Percentiles rank a stretch among this genome's conserved stretches.
Conservation (phyloP, 2,888 invertebrate genomes). For the Pardosa pseudoannulata region DNA sequence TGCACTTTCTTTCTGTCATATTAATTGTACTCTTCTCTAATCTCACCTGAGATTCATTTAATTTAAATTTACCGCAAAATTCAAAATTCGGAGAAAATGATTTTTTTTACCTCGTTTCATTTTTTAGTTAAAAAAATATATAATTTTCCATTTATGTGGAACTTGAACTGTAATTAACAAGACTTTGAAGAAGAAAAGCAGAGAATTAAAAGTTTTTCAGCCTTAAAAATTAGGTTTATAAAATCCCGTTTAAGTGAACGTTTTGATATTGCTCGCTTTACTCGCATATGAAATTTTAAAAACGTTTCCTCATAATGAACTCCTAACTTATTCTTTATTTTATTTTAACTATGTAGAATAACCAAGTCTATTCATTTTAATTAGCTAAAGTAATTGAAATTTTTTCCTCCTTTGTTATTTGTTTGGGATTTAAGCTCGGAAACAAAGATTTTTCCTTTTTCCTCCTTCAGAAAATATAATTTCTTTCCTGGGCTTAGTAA, state of each 20-base stretch:
- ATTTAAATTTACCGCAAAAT: constrained; percentile 7
- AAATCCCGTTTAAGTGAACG: constrained; percentile 17
- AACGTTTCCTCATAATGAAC: not conserved
- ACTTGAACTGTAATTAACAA: constrained; percentile 9
- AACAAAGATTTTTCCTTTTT: not conserved
- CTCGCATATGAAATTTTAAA: constrained; percentile 5
- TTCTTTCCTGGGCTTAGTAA: not conserved
- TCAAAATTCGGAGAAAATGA: not conserved
- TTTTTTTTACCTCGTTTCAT: not conserved
- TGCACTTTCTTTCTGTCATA: not conserved
- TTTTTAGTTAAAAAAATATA: constrained; percentile 1
- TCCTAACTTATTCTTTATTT: not conserved
- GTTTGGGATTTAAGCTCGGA: constrained; percentile 5
- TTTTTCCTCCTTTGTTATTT: not conserved
- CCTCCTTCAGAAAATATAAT: not conserved
- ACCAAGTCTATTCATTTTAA: constrained; percentile 3
- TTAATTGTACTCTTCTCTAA: not conserved
- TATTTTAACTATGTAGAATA: not conserved
- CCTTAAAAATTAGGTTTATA: constrained; percentile 7
- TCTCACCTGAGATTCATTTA: constrained; percentile 5
- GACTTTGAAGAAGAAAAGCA: not conserved
- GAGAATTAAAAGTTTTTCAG: not conserved
- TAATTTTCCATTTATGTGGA: constrained; percentile 12
- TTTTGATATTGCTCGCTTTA: constrained; percentile 7
- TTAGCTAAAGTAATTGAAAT: constrained; percentile 10